Base-by-base conservation (phyloP, 1,140 invertebrate species). In the Lordiphosa collinella region DNA sequence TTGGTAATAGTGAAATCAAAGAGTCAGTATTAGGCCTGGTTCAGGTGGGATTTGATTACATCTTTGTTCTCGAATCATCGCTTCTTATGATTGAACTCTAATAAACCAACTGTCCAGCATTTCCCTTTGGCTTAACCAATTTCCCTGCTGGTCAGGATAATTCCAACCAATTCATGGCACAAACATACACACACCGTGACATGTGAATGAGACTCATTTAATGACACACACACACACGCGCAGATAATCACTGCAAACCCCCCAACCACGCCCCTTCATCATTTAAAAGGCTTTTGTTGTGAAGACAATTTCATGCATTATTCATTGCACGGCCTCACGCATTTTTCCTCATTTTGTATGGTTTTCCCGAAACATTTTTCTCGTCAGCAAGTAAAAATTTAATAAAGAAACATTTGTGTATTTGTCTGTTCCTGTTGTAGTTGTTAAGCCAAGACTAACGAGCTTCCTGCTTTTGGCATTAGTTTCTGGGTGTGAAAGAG, bases 201-300 rank as follows among this genome's bases (percentile, higher is more conserved):
- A 37, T 36, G 11, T 44, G 41, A 44, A 44, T 44, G 41, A 44
- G 41, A 44, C 22, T 44, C 41, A 44, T 44, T 44, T 44, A 44
- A 35, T 49, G 6, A 35, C 47, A 49, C 34, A 11, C 32, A 11
- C 32, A 35, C 47, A 49, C 46, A 49, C 16, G 22, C 41, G 13
- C 41, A 50, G 48, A 37, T 50, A 50, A 50, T 35, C 48, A 50
- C 48, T 50, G 31, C 48, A 18, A 35, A n/a, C 44, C 44, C 22
- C 34, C 16, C 16, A 6, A 12, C 18, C 16, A 51, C 35, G 22
- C 13, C 36, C 7, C 14, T 18, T 14, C 35, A 36, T 22, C 32
- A 36, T 50, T 50, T 50, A 37, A 50, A 52, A 41, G 50, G 50
- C 48, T 50, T 50, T 52, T 44, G 50, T 41, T 52, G 18, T 38